A percentile compares a stretch with the other conserved stretches of the same genome.
Conservation (phyloP, 2,888 invertebrate species). For the Danaus chrysippus region DNA sequence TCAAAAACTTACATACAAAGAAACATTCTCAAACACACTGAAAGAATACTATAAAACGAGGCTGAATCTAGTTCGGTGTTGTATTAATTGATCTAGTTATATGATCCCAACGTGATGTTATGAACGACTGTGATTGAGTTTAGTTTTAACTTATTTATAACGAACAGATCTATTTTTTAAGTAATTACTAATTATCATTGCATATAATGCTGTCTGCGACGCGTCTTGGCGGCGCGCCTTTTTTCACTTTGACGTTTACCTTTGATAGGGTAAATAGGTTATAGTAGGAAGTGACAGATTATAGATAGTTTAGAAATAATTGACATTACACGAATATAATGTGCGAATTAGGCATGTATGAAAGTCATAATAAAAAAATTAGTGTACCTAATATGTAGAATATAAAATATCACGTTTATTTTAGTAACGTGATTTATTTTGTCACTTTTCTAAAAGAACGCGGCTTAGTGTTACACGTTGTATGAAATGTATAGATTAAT, state of each 20-base stretch:
- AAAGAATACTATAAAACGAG: slow-evolving; percentile 61
- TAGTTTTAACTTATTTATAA: slow-evolving; percentile 30
- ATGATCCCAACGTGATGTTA: slow-evolving; percentile 49
- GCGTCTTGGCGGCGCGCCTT: background rate
- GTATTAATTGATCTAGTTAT: slow-evolving; percentile 27
- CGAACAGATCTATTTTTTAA: slow-evolving; percentile 37
- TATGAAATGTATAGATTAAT: background rate
- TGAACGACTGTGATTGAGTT: slow-evolving; percentile 70
- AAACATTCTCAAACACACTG: slow-evolving; percentile 66
- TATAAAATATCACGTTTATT: background rate
- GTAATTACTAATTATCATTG: slow-evolving; percentile 18
- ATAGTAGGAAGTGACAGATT: background rate
- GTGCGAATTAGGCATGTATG: too few species aligned
- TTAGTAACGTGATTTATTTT: background rate
- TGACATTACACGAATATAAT: background rate
- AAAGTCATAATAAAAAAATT: too few species aligned
- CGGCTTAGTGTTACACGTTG: background rate
- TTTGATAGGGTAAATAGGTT: background rate
- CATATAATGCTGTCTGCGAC: background rate
- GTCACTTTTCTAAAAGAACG: background rate
- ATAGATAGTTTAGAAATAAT: background rate
- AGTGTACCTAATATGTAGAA: too few species aligned
- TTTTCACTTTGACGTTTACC: background rate
- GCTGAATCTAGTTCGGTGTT: slow-evolving; percentile 51
- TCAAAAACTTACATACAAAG: slow-evolving; percentile 28